Conservation (phyloP, 2,888 invertebrate genomes). For the Fragum sueziense region DNA sequence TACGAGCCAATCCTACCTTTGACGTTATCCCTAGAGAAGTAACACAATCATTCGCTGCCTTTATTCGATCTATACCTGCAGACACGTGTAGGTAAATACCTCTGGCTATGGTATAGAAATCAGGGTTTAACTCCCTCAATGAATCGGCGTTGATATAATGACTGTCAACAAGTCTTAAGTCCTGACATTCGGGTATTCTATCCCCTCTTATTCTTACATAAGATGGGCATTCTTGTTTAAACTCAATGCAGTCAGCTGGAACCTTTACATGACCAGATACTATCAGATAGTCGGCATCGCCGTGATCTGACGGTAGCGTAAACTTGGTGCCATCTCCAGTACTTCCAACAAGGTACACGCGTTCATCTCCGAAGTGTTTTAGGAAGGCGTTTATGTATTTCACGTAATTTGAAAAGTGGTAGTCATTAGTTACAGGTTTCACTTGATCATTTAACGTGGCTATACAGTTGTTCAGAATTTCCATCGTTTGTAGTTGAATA, state of each 20-base stretch:
- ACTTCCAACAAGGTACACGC: constrained; percentile 7
- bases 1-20: constrained; percentile 10
- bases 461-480: background rate
- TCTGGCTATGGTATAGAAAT: background rate
- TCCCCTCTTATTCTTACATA: background rate
- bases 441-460: constrained; percentile 24
- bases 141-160: background rate
- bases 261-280: background rate
- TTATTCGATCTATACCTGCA: background rate
- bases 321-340: background rate
- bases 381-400: constrained; percentile 30
- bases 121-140: background rate
- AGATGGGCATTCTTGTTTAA: background rate
- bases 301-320: background rate
- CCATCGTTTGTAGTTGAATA: too few relatives aligned
- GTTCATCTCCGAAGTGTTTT: constrained; percentile 3
- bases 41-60: background rate
- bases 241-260: background rate
- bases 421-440: constrained; percentile 30
- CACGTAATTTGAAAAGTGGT: constrained; percentile 17
- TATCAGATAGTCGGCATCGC: background rate
- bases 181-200: too few relatives aligned
- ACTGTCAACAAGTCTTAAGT: background rate
- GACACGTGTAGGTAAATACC: background rate
- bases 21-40: background rate